These are phyloP conservation scores for Neolamprologus variostigma DNA, from an alignment of 2,113 vertebrate genomes.

Conservation along the genomic window DNA sequence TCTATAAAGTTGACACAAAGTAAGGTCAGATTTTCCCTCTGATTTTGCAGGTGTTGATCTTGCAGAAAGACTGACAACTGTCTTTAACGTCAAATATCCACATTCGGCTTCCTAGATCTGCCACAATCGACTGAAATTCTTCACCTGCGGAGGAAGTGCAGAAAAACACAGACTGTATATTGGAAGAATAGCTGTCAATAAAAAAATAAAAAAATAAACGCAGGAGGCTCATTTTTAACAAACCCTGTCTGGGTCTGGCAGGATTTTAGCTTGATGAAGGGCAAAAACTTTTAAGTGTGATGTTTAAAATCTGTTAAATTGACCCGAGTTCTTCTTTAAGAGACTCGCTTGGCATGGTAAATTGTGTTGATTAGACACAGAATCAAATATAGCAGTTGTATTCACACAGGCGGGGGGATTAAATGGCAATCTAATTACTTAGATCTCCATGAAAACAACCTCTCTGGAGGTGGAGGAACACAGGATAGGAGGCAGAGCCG, in stretches of 20 bases:
- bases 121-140: slow-evolving; percentile 11
- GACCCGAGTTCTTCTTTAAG: slow-evolving; percentile 31
- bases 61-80: neutral
- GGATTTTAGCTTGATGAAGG: slow-evolving; percentile 17
- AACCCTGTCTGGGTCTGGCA: neutral
- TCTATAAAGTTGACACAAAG: neutral
- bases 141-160: neutral
- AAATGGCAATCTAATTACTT: slow-evolving; percentile 69
- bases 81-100: neutral
- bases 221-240: neutral
- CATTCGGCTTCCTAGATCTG: neutral
- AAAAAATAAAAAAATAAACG: neutral
- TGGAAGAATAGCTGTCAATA: neutral
- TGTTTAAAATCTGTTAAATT: slow-evolving; percentile 40
- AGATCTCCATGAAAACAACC: slow-evolving; percentile 61
- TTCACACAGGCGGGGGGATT: slow-evolving; percentile 62
- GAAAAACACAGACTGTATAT: neutral
- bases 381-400: slow-evolving; percentile 66
- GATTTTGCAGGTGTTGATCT: neutral
- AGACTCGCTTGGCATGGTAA: slow-evolving; percentile 25
- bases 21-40: neutral
- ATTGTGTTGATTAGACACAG: slow-evolving; percentile 56
- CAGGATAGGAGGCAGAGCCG: neutral
- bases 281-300: slow-evolving; percentile 6
- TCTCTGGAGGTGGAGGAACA: slow-evolving; percentile 43